These are phyloP conservation scores for Holcopasites calliopsidis DNA, from an alignment of 1,140 invertebrate species.

Conservation along the genomic window DNA sequence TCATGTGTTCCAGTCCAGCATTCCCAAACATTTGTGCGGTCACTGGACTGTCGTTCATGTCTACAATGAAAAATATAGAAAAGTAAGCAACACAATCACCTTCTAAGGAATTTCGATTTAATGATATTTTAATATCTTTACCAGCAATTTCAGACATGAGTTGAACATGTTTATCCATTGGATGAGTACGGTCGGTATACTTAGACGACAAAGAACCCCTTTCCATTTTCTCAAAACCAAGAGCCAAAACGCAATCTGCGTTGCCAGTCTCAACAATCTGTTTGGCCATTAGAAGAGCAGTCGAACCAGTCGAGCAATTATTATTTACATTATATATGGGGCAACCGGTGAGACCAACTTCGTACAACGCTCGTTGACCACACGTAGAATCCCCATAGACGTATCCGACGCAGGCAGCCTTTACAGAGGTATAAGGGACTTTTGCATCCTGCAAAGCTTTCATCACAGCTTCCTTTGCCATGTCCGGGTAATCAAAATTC, in stretches of 20 bases:
- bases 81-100: neutral
- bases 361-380: slow-evolving; percentile 96
- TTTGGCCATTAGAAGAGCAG: slow-evolving; percentile 93
- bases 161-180: slow-evolving; percentile 95
- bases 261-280: slow-evolving; percentile 93
- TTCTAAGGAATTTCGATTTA: neutral
- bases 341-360: slow-evolving; percentile 97
- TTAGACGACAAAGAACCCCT: slow-evolving; percentile 90
- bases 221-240: slow-evolving; percentile 99
- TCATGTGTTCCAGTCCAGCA: slow-evolving; percentile 97
- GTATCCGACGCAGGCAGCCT: slow-evolving; percentile 96
- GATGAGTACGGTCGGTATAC: slow-evolving; percentile 94
- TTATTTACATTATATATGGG: slow-evolving; percentile 99
- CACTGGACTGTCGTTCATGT: slow-evolving; percentile 88
- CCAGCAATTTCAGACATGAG: slow-evolving; percentile 91
- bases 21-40: slow-evolving; percentile 98
- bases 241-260: slow-evolving; percentile 92
- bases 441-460: slow-evolving; percentile 94
- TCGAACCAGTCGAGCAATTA: slow-evolving; percentile 98
- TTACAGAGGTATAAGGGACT: slow-evolving; percentile 88
- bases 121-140: slow-evolving; percentile 35
- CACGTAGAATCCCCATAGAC: slow-evolving; percentile 98
- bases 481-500: slow-evolving; percentile 95
- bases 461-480: slow-evolving; percentile 95
- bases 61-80: slow-evolving; percentile 52